phyloP scores from a whole-genome alignment of 2,888 invertebrate species.

The Tetragonula carbonaria region DNA sequence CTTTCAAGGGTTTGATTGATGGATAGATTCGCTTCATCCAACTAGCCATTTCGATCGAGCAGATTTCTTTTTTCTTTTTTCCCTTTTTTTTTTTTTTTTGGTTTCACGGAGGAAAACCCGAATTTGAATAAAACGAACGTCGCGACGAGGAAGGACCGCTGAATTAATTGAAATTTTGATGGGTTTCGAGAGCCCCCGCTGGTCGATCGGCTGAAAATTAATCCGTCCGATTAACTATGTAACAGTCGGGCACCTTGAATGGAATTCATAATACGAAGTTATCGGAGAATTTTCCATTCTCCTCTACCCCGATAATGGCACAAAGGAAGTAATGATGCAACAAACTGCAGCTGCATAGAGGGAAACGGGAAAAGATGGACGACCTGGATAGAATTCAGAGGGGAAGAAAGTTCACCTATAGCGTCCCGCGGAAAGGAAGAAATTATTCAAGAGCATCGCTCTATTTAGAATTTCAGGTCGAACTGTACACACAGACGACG shows the following conservation, averaged over 20 bases:
- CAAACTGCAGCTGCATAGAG: neutral
- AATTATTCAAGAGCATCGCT: slow-evolving; percentile 2
- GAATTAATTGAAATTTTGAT: slow-evolving; percentile 13
- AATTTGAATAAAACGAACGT: neutral
- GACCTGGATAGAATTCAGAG: neutral
- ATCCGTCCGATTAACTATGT: neutral
- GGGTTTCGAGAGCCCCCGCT: neutral
- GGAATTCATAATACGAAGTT: neutral
- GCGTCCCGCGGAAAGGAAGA: neutral
- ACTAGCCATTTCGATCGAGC: neutral
- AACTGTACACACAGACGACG: neutral
- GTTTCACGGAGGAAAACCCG: neutral
- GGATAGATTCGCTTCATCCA: slow-evolving; percentile 17
- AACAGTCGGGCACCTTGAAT: neutral
- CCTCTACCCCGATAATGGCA: neutral
- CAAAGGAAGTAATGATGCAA: neutral
- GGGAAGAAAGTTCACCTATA: neutral
- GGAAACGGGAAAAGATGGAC: no score
- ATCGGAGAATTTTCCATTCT: neutral
- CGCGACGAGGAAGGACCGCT: no score
- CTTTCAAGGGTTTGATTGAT: slow-evolving; percentile 31
- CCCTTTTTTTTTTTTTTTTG: neutral
- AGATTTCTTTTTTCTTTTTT: neutral
- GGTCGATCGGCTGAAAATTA: neutral
- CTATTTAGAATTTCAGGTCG: slow-evolving; percentile 1